These are phyloP conservation scores for Psix sp. DNA, from an alignment of 1,140 invertebrate species.

Conservation along the genomic window DNA sequence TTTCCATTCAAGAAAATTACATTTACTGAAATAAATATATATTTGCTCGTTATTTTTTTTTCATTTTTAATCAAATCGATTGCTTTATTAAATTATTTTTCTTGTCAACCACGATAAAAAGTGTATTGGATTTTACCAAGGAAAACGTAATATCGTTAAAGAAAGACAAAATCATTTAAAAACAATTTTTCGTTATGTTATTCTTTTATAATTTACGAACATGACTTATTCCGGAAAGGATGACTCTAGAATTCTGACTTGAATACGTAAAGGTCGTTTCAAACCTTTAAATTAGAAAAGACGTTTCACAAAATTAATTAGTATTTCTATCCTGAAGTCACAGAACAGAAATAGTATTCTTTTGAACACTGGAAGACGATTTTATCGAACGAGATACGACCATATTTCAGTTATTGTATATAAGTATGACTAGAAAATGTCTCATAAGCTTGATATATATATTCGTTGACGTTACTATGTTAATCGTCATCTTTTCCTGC, in stretches of 20 bases:
- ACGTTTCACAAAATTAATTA: conserved; percentile 29
- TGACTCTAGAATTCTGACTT: conserved; percentile 22
- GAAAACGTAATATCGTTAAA: too few species aligned
- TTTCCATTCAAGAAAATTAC: too few species aligned
- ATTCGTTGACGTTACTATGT: conserved; percentile 3
- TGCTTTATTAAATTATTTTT: too few species aligned
- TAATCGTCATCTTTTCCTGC: conserved; percentile 9
- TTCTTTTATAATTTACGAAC: not conserved
- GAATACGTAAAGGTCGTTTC: conserved; percentile 23
- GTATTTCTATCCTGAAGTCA: conserved; percentile 1
- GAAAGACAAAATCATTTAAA: too few species aligned
- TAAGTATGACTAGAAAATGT: conserved; percentile 26
- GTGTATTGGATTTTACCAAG: too few species aligned
- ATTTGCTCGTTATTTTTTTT: too few species aligned
- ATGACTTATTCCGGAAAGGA: conserved; percentile 22
- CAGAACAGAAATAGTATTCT: conserved; percentile 10
- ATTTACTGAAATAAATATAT: too few species aligned
- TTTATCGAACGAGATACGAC: conserved; percentile 11
- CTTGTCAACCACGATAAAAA: too few species aligned
- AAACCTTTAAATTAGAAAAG: conserved; percentile 24
- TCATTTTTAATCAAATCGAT: too few species aligned
- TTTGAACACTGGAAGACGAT: not conserved
- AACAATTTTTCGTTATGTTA: too few species aligned
- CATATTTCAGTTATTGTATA: conserved; percentile 17
- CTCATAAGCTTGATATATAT: conserved; percentile 17